Conservation (phyloP, 2,797 vertebrate species). For the Selene dorsalis region DNA sequence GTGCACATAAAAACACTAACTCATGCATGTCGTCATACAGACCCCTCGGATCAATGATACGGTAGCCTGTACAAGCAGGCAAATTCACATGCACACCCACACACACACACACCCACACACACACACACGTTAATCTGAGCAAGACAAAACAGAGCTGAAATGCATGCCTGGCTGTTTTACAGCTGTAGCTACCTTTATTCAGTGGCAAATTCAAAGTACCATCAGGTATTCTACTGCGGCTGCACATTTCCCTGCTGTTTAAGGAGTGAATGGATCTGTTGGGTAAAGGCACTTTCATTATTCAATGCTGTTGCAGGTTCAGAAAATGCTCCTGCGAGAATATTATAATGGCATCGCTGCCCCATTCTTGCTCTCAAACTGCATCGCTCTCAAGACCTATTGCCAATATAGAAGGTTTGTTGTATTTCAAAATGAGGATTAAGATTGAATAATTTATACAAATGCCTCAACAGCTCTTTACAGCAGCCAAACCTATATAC, state of each 20-base stretch:
- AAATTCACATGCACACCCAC: constrained; percentile 24
- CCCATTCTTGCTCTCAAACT: constrained; percentile 69
- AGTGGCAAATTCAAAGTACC: constrained; percentile 61
- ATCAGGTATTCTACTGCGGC: constrained; percentile 45
- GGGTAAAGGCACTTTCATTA: constrained; percentile 73
- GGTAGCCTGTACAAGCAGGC: not conserved
- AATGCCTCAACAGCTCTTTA: constrained; percentile 73
- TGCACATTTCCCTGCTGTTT: constrained; percentile 50
- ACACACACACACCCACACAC: constrained; percentile 11
- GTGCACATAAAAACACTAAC: constrained; percentile 13
- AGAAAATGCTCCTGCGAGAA: constrained; percentile 65
- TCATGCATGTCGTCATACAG: not conserved
- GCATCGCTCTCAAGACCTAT: constrained; percentile 62
- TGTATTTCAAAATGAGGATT: constrained; percentile 75
- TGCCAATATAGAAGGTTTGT: constrained; percentile 62
- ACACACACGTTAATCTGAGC: constrained; percentile 9
- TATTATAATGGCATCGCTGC: constrained; percentile 63
- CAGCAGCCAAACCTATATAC: constrained; percentile 53
- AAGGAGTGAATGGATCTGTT: constrained; percentile 66
- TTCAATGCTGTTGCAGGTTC: constrained; percentile 67
- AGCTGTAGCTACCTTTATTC: constrained; percentile 46
- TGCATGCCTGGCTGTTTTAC: constrained; percentile 52
- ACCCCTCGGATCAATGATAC: not conserved
- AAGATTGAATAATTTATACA: constrained; percentile 80
- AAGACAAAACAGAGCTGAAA: constrained; percentile 32